Evolutionary conservation across 2,888 invertebrate species (phyloP).

Genomic region (Heterodera filipjevi): DNA sequence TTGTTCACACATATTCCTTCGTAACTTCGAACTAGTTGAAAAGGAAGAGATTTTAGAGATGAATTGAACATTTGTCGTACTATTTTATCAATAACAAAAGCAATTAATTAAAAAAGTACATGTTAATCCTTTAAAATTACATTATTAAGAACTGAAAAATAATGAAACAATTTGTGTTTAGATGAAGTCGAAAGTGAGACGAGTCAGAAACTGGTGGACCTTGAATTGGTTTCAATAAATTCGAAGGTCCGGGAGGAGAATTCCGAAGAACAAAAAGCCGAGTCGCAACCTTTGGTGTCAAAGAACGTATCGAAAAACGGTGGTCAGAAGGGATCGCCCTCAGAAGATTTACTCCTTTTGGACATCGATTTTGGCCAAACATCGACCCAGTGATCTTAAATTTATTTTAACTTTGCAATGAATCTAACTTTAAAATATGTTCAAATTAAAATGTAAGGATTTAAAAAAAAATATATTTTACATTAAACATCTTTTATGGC

Average conservation of each 20-base stretch:
- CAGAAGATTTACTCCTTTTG: conserved; percentile 37
- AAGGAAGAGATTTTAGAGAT: not conserved
- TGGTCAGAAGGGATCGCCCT: not conserved
- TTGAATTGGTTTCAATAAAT: not conserved
- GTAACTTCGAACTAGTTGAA: not conserved
- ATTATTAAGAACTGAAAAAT: too few relatives aligned
- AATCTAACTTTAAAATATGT: not conserved
- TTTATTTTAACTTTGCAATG: too few relatives aligned
- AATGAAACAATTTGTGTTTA: not conserved
- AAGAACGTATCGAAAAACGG: not conserved
- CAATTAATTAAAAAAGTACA: not conserved
- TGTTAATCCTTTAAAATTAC: too few relatives aligned
- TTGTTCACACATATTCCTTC: not conserved
- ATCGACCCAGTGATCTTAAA: conserved; percentile 9
- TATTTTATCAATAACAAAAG: not conserved
- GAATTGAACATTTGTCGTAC: not conserved
- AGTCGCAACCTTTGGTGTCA: not conserved
- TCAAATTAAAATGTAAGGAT: too few relatives aligned
- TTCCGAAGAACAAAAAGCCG: conserved; percentile 3
- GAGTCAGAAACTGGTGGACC: conserved; percentile 9
- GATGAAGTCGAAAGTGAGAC: not conserved
- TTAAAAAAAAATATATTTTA: too few relatives aligned
- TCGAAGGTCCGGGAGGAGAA: not conserved
- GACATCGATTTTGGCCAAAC: conserved; percentile 43
- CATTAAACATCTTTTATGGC: too few relatives aligned